Evolutionary conservation across 37 sponge, comb jelly and placozoan species (phyloP).

Genomic region (Haliclona indistincta): DNA sequence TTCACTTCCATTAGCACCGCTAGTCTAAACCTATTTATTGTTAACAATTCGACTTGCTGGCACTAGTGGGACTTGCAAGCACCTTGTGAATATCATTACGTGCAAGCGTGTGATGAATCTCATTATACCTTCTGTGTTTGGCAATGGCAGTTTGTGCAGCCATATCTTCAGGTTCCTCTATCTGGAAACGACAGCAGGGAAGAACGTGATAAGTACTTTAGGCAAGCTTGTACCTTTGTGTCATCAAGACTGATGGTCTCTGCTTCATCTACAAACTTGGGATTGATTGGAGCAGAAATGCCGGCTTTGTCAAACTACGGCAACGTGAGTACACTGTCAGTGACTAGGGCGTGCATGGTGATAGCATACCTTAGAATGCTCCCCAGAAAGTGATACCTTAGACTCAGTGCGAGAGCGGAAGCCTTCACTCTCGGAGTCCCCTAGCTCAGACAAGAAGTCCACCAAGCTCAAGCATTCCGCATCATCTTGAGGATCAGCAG

Average conservation of each 20-base stretch:
- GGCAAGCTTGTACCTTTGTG: not conserved
- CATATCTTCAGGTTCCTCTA: not conserved
- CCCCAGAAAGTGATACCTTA: too few species aligned
- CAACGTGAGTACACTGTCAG: too few species aligned
- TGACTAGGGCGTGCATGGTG: too few species aligned
- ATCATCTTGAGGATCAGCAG: not conserved
- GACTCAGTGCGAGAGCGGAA: too few species aligned
- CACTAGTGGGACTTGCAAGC: conserved; percentile 2
- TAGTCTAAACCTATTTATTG: not conserved
- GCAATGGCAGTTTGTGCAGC: conserved; percentile 42
- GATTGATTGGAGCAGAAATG: not conserved
- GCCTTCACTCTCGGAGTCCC: not conserved
- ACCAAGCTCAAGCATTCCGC: not conserved
- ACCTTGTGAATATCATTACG: not conserved
- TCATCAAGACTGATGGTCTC: not conserved
- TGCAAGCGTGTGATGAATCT: not conserved
- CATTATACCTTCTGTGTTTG: conserved; percentile 53
- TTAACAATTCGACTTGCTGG: not conserved
- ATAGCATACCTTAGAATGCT: too few species aligned
- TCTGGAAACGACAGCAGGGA: not conserved
- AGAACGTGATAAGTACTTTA: not conserved
- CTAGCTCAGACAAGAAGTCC: not conserved
- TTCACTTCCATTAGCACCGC: conserved; percentile 29
- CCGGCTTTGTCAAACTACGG: not conserved
- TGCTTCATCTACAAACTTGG: not conserved